A percentile compares a stretch with the other conserved stretches of the same genome.
These are phyloP conservation scores for Oedothorax gibbosus DNA, from an alignment of 1,140 invertebrate genomes.

Conservation along the genomic window DNA sequence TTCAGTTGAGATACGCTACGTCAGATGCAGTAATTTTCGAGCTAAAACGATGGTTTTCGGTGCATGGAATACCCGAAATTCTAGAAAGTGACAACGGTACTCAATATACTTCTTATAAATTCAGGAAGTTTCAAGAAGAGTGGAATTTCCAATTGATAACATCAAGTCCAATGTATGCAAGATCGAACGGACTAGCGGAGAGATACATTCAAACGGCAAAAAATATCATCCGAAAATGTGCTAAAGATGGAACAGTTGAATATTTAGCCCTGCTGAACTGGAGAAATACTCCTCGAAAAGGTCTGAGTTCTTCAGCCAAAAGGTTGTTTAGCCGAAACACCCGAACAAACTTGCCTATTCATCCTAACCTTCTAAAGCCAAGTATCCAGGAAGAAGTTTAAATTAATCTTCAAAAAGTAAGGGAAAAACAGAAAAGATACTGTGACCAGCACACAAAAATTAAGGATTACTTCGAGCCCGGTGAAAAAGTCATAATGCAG, in stretches of 20 bases:
- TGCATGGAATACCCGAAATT: conserved; percentile 8
- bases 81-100: not conserved
- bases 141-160: not conserved
- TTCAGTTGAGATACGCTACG: not conserved
- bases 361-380: no score
- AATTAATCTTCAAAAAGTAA: no score
- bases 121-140: not conserved
- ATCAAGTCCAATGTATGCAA: not conserved
- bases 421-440: not conserved
- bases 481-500: not conserved
- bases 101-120: not conserved
- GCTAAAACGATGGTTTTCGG: not conserved
- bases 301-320: conserved; percentile 18
- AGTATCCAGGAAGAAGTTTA: no score
- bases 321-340: not conserved
- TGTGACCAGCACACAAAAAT: not conserved
- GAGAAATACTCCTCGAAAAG: not conserved
- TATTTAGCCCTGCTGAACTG: conserved; percentile 22
- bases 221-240: not conserved
- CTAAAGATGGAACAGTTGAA: not conserved
- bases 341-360: no score
- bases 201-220: conserved; percentile 7
- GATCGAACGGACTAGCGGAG: no score
- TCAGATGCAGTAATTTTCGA: not conserved
- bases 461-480: not conserved